phyloP scores from a whole-genome alignment of 2,113 vertebrate species.

The Dicerorhinus sumatrensis region DNA sequence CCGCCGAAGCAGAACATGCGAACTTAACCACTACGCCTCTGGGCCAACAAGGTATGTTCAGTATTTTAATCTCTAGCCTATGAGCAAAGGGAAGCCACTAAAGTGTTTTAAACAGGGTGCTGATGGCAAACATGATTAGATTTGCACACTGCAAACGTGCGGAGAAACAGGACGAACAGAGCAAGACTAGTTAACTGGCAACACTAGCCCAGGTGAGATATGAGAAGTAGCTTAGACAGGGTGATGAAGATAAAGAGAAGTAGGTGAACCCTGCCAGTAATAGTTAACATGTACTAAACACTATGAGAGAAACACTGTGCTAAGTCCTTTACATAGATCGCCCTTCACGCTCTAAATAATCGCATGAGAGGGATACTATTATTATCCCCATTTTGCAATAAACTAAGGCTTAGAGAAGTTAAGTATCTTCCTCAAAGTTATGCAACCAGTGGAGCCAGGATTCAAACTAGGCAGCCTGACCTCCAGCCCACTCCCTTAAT shows the following conservation, averaged over 20 bases:
- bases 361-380: not conserved
- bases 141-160: not conserved
- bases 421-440: not conserved
- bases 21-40: too few relatives aligned
- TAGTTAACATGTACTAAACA: not conserved
- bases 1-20: too few relatives aligned
- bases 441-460: not conserved
- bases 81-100: not conserved
- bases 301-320: not conserved
- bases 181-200: not conserved
- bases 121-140: not conserved
- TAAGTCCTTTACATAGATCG: not conserved
- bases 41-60: not conserved
- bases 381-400: not conserved
- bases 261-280: not conserved
- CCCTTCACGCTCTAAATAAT: conserved; percentile 15
- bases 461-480: not conserved
- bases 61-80: not conserved
- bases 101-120: not conserved
- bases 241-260: not conserved
- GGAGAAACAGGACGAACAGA: not conserved
- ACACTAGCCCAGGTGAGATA: not conserved
- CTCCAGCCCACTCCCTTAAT: not conserved
- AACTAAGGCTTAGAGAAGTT: not conserved
- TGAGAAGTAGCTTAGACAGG: not conserved